Evolutionary conservation across 2,113 vertebrate genomes (phyloP).

Genomic region (Etheostoma spectabile): DNA sequence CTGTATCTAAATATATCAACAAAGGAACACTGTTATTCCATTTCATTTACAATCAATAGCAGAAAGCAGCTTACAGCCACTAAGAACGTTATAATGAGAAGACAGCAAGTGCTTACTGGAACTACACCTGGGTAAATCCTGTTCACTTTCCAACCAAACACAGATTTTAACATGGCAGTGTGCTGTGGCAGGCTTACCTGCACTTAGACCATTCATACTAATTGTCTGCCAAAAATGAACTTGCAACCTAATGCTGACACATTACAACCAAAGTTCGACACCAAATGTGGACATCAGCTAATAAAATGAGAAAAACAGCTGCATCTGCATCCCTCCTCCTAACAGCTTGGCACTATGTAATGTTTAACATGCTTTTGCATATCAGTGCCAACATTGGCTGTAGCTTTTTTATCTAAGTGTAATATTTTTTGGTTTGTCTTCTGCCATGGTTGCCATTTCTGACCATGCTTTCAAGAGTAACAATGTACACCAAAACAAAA

Average conservation of each 20-base stretch:
- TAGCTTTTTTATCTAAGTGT: neutral
- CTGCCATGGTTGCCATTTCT: neutral
- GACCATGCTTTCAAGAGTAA: neutral
- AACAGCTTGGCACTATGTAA: neutral
- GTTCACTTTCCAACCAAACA: neutral
- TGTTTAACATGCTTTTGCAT: neutral
- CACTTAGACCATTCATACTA: neutral
- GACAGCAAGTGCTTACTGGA: neutral
- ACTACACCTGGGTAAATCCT: neutral
- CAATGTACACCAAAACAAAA: neutral
- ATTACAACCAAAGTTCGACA: neutral
- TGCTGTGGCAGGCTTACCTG: neutral
- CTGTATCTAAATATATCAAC: constrained; percentile 6
- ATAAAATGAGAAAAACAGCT: neutral
- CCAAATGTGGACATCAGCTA: neutral
- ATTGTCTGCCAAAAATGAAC: neutral
- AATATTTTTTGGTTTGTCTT: neutral
- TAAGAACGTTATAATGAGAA: neutral
- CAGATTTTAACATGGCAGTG: neutral
- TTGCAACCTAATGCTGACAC: neutral
- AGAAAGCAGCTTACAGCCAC: neutral
- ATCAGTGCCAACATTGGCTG: neutral
- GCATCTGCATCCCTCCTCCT: neutral
- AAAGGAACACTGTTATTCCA: neutral
- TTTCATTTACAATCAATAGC: constrained; percentile 14